Conservation (phyloP, 35 echinoderm and acorn worm genomes). For the Ophioderma brevispina region DNA sequence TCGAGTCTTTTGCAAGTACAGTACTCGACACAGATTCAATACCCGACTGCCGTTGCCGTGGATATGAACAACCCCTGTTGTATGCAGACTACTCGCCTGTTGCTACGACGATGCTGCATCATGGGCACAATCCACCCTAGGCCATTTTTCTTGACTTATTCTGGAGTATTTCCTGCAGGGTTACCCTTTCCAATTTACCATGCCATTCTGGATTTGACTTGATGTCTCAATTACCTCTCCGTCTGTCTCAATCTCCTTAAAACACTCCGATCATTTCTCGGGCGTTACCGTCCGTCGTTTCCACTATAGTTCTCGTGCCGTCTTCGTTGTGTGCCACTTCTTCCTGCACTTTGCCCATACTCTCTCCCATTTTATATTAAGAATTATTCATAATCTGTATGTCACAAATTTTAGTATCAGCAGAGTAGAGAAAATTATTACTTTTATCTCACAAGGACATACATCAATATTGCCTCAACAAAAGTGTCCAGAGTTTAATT, state of each 20-base stretch:
- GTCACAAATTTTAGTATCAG: too few species aligned
- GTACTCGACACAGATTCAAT: background rate
- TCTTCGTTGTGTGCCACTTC: too few species aligned
- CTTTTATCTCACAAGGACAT: too few species aligned
- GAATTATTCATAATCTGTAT: too few species aligned
- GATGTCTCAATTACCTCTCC: background rate
- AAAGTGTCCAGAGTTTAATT: too few species aligned
- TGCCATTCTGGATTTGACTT: background rate
- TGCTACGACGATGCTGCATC: background rate
- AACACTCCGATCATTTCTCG: background rate
- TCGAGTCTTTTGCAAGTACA: background rate
- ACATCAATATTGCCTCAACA: too few species aligned
- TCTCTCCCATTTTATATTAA: too few species aligned
- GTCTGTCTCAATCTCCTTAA: background rate
- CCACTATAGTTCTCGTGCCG: background rate
- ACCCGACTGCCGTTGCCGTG: background rate
- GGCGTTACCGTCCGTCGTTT: background rate
- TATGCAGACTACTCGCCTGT: background rate
- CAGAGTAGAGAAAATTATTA: too few species aligned
- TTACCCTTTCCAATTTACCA: background rate
- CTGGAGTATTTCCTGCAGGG: background rate
- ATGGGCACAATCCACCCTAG: background rate
- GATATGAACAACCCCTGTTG: background rate
- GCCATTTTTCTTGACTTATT: conserved; percentile 11
- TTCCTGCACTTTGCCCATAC: too few species aligned